Percentiles rank a stretch among this genome's conserved stretches.
Conservation (phyloP, 2,113 vertebrate genomes). For the Hoplias malabaricus region DNA sequence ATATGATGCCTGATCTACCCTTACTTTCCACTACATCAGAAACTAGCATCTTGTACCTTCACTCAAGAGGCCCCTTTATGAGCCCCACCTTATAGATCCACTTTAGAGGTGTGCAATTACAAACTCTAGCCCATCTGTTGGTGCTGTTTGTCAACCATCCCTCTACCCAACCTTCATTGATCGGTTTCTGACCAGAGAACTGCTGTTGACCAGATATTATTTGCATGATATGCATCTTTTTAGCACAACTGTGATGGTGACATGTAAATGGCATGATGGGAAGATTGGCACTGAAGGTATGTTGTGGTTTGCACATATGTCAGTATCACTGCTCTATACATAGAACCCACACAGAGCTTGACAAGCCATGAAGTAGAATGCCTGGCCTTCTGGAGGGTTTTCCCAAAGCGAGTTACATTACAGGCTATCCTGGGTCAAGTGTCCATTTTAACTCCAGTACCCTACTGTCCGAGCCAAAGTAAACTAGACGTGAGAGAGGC, state of each 20-base stretch:
- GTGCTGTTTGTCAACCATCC: no score
- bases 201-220: background rate
- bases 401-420: conserved; percentile 47
- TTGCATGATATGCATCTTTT: background rate
- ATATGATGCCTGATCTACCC: no score
- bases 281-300: no score
- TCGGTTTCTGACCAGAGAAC: background rate
- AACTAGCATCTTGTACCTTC: no score
- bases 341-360: conserved; percentile 1
- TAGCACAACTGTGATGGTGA: background rate
- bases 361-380: conserved; percentile 44
- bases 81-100: no score
- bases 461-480: conserved; percentile 50
- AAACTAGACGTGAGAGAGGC: conserved; percentile 42
- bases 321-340: background rate
- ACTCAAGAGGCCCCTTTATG: no score
- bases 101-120: no score
- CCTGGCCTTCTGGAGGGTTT: conserved; percentile 37
- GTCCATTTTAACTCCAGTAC: conserved; percentile 46
- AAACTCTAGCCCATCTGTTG: no score
- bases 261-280: background rate
- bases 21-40: no score
- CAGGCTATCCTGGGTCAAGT: conserved; percentile 55
- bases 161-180: no score
- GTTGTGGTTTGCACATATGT: background rate